Conservation (phyloP, 2,113 vertebrate genomes). For the Nyctereutes procyonoides region DNA sequence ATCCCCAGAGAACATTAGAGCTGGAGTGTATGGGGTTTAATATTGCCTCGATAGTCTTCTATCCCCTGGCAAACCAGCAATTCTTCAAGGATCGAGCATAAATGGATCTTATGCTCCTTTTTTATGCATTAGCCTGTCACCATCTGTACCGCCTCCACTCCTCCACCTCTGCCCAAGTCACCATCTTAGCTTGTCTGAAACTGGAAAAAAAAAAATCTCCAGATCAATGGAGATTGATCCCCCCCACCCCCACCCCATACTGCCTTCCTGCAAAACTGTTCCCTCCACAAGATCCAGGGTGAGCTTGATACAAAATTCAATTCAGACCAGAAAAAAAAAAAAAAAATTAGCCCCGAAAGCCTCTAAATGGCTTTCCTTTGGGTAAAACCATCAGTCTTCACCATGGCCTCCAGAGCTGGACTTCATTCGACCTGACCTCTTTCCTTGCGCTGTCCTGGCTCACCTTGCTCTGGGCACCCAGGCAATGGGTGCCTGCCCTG, state of each 20-base stretch:
- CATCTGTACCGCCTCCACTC: no score
- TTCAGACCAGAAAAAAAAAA: not conserved
- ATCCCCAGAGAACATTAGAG: not conserved
- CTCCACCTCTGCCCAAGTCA: no score
- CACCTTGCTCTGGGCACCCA: not conserved
- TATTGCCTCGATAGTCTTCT: not conserved
- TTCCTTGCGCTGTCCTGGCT: not conserved
- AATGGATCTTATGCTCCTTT: not conserved
- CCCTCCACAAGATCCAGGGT: not conserved
- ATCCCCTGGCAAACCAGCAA: not conserved
- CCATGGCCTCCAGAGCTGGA: not conserved
- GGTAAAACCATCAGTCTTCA: not conserved
- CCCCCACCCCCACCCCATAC: not conserved
- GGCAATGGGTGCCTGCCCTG: not conserved
- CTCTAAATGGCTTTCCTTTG: not conserved
- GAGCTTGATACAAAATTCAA: not conserved
- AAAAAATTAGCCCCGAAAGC: not conserved
- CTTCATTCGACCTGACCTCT: not conserved
- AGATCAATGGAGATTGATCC: not conserved
- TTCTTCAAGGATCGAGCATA: not conserved
- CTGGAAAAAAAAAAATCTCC: not conserved
- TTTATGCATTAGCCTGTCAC: not conserved
- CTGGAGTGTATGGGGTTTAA: not conserved
- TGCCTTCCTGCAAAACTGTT: rapidly evolving
- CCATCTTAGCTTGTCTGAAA: not conserved